These are phyloP conservation scores for Coelopa frigida DNA, from an alignment of 1,140 invertebrate genomes.

Conservation along the genomic window DNA sequence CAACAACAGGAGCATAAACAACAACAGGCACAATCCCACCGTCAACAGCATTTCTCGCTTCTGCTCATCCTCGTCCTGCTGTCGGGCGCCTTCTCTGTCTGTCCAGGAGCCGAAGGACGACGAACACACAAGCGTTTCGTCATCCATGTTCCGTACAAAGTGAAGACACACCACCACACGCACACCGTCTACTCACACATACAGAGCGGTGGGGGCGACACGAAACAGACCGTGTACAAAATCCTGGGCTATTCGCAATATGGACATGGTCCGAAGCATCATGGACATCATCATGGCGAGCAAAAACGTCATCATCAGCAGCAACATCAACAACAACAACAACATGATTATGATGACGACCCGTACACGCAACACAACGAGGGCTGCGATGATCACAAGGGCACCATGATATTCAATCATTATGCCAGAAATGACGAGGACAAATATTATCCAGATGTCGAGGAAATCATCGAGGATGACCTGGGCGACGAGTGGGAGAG, in stretches of 20 bases:
- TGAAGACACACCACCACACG: slow-evolving; percentile 38
- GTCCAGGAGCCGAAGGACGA: too few relatives aligned
- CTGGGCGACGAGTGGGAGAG: slow-evolving; percentile 18
- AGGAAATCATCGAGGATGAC: slow-evolving; percentile 29
- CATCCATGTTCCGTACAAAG: slow-evolving; percentile 38
- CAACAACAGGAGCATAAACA: slow-evolving; percentile 9
- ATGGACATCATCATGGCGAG: too few relatives aligned
- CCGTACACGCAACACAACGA: not conserved
- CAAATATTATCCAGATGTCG: slow-evolving; percentile 15
- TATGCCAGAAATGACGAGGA: slow-evolving; percentile 28
- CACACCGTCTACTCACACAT: slow-evolving; percentile 37
- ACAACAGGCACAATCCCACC: too few relatives aligned
- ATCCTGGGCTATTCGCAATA: slow-evolving; percentile 15
- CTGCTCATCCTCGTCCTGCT: too few relatives aligned
- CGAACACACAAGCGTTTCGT: slow-evolving; percentile 29
- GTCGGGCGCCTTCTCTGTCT: too few relatives aligned
- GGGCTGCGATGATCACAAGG: slow-evolving; percentile 11
- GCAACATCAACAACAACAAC: not conserved
- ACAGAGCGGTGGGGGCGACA: slow-evolving; percentile 10
- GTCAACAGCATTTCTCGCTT: too few relatives aligned
- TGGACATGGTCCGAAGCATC: slow-evolving; percentile 5
- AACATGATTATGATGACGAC: not conserved
- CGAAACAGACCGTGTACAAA: slow-evolving; percentile 5
- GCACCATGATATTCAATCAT: slow-evolving; percentile 40
- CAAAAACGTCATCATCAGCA: too few relatives aligned